A percentile compares a stretch with the other conserved stretches of the same genome.
These are phyloP conservation scores for human (Homo sapiens) DNA, from an alignment of 2,113 vertebrate genomes.

Conservation along the genomic window DNA sequence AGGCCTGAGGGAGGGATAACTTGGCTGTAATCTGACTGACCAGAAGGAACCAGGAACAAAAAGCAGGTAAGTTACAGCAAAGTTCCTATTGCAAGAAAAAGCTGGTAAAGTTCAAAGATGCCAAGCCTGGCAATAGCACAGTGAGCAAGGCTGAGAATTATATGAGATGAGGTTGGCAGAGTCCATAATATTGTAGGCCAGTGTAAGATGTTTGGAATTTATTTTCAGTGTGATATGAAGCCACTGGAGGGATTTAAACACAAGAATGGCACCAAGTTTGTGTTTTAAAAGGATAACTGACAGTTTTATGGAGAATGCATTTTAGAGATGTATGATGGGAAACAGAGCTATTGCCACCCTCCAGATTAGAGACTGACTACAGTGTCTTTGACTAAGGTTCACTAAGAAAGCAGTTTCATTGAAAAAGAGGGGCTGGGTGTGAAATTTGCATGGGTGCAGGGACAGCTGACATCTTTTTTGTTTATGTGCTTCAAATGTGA, in stretches of 20 bases:
- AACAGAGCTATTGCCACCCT: not conserved
- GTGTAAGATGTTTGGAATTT: not conserved
- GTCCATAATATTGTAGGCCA: not conserved
- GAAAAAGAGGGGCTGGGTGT: not conserved
- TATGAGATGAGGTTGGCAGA: not conserved
- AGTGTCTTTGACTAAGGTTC: not conserved
- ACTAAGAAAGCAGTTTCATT: not conserved
- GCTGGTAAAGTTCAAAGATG: not conserved
- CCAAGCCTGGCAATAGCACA: not conserved
- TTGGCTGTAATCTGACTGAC: not conserved
- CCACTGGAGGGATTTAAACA: not conserved
- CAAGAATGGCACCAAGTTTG: not conserved
- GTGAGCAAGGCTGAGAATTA: not conserved
- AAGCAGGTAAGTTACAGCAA: not conserved
- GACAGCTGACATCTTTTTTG: not conserved
- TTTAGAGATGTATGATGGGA: not conserved
- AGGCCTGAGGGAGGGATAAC: not conserved
- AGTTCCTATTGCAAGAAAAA: not conserved
- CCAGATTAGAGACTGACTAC: not conserved
- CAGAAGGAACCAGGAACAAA: not conserved
- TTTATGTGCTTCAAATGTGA: not conserved
- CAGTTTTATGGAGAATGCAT: slow-evolving; percentile 10
- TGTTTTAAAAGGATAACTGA: not conserved
- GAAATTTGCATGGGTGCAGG: not conserved
- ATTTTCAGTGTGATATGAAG: slow-evolving; percentile 25